Base-by-base conservation (phyloP, 1,140 invertebrate species). In the Campoletis sonorensis region DNA sequence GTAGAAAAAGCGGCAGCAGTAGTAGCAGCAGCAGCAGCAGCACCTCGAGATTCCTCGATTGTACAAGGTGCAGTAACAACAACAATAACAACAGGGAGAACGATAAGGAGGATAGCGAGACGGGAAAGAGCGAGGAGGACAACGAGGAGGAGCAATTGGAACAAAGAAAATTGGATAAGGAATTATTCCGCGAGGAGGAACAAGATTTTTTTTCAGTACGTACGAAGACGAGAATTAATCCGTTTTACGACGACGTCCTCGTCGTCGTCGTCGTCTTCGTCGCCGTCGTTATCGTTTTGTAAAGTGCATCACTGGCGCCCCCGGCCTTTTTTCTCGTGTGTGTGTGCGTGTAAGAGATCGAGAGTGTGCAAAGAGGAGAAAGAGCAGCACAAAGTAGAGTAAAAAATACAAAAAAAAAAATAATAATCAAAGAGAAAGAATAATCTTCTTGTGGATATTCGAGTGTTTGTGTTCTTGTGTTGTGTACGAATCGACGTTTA, bases 101-200 rank as follows among this genome's bases (percentile, higher is more conserved):
- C 27, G 77, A 76, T n/a, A 37, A 83, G 26, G 76, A 54, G n/a
- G 64, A 77, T 61, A 45, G 72, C 75, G 81, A 78, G 68, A 81
- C 64, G 26, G 64, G 75, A 80, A 64, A 75, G 78, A 58, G 54
- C 49, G 79, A 81, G 75, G 37, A 77, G 18, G 45, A 26, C 23
- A 40, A 82, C 37, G 33, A 70, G 81, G 37, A 40, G 40, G 40
- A 45, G 40, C 40, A 45, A 45, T 45, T 45, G 40, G 40, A 45
- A 45, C 40, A 45, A 45, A 45, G 40, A 45, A 45, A 45, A 13
- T 45, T 45, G 40, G 40, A 45, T 45, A 45, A 45, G 40, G 40
- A 45, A 45, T 45, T 45, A 45, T 45, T 45, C 40, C 8, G 5
- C 40, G 40, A 45, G 40, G 11, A 45, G 40, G 40, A 45, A 45